A percentile compares a stretch with the other conserved stretches of the same genome.
phyloP scores from a whole-genome alignment of 1,140 invertebrate genomes.

The Mycetomoellerius zeteki region DNA sequence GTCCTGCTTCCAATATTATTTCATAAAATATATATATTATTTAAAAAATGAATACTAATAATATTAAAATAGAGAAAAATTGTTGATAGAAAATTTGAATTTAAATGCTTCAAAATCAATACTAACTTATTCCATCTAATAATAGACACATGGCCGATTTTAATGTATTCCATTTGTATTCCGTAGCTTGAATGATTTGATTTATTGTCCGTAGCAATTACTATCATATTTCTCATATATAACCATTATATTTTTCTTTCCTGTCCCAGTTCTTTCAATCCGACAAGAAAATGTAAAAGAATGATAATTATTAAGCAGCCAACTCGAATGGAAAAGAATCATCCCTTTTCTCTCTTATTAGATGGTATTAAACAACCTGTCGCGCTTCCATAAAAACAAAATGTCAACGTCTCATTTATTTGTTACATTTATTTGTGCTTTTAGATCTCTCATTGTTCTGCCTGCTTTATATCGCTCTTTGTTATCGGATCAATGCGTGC shows the following conservation, averaged over 20 bases:
- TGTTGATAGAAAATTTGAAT: not conserved
- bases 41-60: not conserved
- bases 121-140: not conserved
- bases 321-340: not conserved
- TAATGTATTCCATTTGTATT: slow-evolving; percentile 1
- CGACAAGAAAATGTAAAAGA: not conserved
- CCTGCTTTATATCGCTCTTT: slow-evolving; percentile 25
- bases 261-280: not conserved
- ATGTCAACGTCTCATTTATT: not conserved
- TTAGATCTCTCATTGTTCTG: not conserved
- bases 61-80: not conserved
- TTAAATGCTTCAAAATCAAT: not conserved
- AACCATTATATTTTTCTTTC: slow-evolving; percentile 8
- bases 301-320: slow-evolving; percentile 27
- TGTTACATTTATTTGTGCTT: not conserved
- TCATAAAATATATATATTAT: not conserved
- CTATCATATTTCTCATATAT: not conserved
- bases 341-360: not conserved
- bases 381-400: not conserved
- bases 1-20: not conserved
- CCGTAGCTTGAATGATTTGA: not conserved
- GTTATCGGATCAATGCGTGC: slow-evolving; percentile 17
- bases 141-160: not conserved
- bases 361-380: not conserved
- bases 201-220: not conserved